Evolutionary conservation across 2,113 vertebrate species (phyloP), one percentile per base, ranked within the genome.

Genomic region (Dinomys branickii): DNA sequence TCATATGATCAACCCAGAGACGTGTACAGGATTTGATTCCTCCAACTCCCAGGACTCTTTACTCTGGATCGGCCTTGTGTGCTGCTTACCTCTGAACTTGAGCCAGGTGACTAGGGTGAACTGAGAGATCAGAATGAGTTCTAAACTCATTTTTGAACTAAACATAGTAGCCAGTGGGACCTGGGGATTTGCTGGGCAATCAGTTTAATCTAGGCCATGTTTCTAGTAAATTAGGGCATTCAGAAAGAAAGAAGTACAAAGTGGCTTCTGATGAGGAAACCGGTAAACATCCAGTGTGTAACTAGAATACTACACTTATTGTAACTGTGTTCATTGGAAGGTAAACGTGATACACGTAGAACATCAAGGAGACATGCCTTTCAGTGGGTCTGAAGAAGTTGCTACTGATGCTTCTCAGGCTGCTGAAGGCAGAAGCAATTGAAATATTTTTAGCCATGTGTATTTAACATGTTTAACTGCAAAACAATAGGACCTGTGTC

Each of bases 401-500:
- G 75, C 63, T 69, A 24, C 59, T 95, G 35, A 65, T 83, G 59
- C 24, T 88, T 78, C 47, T 54, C 54, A 91, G 58, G 35, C 5
- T 92, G 33, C 47, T 28, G 78, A 89, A 89, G 38, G n/a, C 30
- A 30, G 75, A 78, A 67, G 38, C 52, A 95, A 10, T 52, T 78
- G 35, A 50, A 85, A 65, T 78, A 73, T 85, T 88, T 95, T 95
- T 75, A 38, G 24, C 5, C 44, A 38, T 77, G 17, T 92, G 5
- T 90, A 24, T 84, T 83, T 90, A 52, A 94, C 54, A 94, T 92
- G 50, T 77, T 86, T 91, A 20, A 78, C 38, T 84, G 38, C 56
- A 28, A 73, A 81, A 92, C 58, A 80, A 58, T 33, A 58, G 56
- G 9, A 89, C 0, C 69, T 56, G 7, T 69, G 78, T 0, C 0